Base-by-base conservation (phyloP, 2,113 vertebrate genomes). In the Orientallactaga bullata region DNA sequence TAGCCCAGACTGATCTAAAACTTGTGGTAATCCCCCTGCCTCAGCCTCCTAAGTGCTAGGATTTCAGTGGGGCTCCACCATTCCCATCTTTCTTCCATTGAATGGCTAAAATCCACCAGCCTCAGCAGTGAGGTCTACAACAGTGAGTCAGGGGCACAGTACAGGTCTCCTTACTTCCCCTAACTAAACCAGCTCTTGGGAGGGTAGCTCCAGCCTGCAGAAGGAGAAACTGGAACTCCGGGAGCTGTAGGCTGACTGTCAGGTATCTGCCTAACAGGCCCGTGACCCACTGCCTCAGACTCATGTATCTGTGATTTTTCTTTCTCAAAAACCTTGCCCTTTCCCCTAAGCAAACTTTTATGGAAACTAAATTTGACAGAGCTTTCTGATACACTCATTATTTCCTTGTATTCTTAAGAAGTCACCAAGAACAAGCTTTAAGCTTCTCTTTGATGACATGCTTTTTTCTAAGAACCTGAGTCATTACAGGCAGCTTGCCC, bases 281-380 rank as follows among this genome's bases (percentile, higher is more conserved):
- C 63, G 26, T 24, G 63, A 26, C 21, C 24, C 23, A 65, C 65
- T 26, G 10, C 24, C 20, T 21, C 24, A 8, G 32, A 42, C 28
- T 63, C 9, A 72, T 24, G 2, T 30, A 60, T 66, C 6, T 0
- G 4, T 74, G 58, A 71, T 61, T 81, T 83, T 65, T 69, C 63
- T 81, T 3, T 30, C 18, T 39, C 39, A 88, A 86, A 66, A 63
- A 79, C 74, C 30, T 55, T 71, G 58, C 88, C 87, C 58, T 91
- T 87, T 76, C 0, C 55, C 12, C 7, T 79, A 86, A 74, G 66
- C 28, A 83, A 86, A 81, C 2, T 94, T 79, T 89, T 47, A 94
- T 0, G 91, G 26, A 89, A 96, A 93, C 32, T 71, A 77, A 81
- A 84, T 32, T 17, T 95, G 71, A 79, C 26, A 94, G 78, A 94